Base-by-base conservation (phyloP, 2,797 vertebrate genomes). In the Sarcoramphus papa region DNA sequence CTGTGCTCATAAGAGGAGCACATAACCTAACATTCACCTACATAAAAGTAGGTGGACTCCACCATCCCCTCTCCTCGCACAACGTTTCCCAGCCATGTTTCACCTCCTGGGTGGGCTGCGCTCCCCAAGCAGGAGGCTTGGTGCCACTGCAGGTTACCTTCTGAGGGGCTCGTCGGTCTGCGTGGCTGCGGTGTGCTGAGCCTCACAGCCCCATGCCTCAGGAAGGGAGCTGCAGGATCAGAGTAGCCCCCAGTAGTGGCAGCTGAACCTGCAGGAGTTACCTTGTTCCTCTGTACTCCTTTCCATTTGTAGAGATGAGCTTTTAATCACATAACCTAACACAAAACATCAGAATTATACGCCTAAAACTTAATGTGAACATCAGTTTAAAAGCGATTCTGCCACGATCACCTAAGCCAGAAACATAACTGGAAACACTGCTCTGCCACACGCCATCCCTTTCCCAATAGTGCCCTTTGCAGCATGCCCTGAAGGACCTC, bases 71-170 rank as follows among this genome's bases (percentile, higher is more conserved):
- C 15, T 47, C 59, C 18, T 40, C 5, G 0, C 22, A n/a, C 2
- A 28, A 45, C 1, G 0, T 27, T 65, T 89, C 51, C 25, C 56
- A 74, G 73, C 18, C 11, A 3, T 0, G 6, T 67, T 65, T 85
- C 75, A 50, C n/a, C 25, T 47, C 33, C 63, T 17, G 27, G n/a
- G 5, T 11, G 6, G 28, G 51, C 78, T 74, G 53, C 1, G 0
- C 6, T 41, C 30, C 33, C 27, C 0, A 0, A 2, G 10, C 35
- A 43, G 40, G 20, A 43, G 16, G 6, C 27, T 17, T 4, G 3
- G 4, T 27, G 30, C 13, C 6, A 0, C 65, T 28, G 30, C 9
- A 17, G 35, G 23, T 8, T 18, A 17, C 53, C 20, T 73, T 45
- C 74, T 1, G 21, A 43, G 25, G 28, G 25, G 21, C 17, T 70